A percentile compares a stretch with the other conserved stretches of the same genome.
Conservation (phyloP, 2,113 vertebrate genomes). For the Calcarius ornatus region DNA sequence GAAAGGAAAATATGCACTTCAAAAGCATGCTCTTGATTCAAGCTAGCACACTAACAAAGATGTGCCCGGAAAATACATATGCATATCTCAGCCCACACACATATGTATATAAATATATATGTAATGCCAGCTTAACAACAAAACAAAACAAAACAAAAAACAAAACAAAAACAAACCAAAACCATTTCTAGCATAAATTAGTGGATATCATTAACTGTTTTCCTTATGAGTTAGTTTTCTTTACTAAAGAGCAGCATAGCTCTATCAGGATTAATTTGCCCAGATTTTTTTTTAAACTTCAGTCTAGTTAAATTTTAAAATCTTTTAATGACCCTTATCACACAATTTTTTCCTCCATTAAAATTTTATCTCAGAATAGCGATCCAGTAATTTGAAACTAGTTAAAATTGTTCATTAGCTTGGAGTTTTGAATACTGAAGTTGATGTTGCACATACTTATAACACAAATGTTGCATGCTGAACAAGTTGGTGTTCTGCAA, state of each 20-base stretch:
- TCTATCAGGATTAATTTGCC: not conserved
- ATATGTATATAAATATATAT: not conserved
- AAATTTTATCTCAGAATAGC: not conserved
- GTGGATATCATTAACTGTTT: not conserved
- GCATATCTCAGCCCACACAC: not conserved
- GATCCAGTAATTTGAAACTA: not conserved
- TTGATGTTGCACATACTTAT: not conserved
- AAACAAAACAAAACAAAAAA: not conserved
- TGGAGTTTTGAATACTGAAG: not conserved
- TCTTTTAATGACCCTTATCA: not conserved
- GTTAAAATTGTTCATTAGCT: not conserved
- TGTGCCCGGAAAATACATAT: not conserved
- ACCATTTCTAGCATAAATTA: not conserved
- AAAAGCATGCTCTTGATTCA: conserved; percentile 1
- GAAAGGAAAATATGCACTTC: conserved; percentile 3
- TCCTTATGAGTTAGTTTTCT: not conserved
- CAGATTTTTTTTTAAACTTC: not conserved
- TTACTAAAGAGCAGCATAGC: not conserved
- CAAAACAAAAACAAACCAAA: not conserved
- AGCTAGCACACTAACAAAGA: not conserved
- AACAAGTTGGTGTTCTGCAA: not conserved
- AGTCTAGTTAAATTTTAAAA: not conserved
- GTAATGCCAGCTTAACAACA: not conserved
- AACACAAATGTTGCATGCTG: not conserved
- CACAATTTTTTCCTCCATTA: not conserved